These are phyloP conservation scores for Sussaba pulchella DNA, from an alignment of 2,888 invertebrate species.

Conservation along the genomic window DNA sequence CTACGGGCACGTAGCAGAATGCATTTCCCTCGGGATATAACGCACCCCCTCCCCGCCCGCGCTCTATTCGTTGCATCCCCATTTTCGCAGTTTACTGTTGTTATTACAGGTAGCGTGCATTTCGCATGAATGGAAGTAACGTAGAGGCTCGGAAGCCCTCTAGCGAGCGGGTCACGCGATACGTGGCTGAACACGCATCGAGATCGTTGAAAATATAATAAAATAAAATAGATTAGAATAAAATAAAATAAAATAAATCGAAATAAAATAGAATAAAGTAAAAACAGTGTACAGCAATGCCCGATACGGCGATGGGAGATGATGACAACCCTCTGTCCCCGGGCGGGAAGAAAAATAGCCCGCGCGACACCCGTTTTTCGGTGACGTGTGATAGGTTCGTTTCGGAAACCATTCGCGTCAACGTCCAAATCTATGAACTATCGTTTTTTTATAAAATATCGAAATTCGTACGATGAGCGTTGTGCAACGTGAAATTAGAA, in stretches of 20 bases:
- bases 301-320: conserved; percentile 32
- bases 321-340: conserved; percentile 13
- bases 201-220: conserved; percentile 38
- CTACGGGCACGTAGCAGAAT: conserved; percentile 61
- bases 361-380: conserved; percentile 23
- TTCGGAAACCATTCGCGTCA: conserved; percentile 57
- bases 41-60: not conserved
- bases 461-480: not conserved
- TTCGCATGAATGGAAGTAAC: conserved; percentile 55
- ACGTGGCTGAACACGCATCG: conserved; percentile 58
- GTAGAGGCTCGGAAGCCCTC: conserved; percentile 20
- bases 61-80: conserved; percentile 11
- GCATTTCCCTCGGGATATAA: conserved; percentile 59
- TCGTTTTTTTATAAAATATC: conserved; percentile 39
- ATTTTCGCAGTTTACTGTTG: conserved; percentile 61
- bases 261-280: conserved; percentile 45
- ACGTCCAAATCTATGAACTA: conserved; percentile 61
- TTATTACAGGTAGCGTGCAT: conserved; percentile 45
- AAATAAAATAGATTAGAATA: conserved; percentile 45
- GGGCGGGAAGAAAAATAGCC: conserved; percentile 57
- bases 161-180: conserved; percentile 64
- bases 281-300: conserved; percentile 45
- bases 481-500: conserved; percentile 2
- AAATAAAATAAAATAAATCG: conserved; percentile 42
- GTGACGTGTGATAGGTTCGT: conserved; percentile 43